Base-by-base conservation (phyloP, 2,888 invertebrate genomes). In the Perdita meconis region DNA sequence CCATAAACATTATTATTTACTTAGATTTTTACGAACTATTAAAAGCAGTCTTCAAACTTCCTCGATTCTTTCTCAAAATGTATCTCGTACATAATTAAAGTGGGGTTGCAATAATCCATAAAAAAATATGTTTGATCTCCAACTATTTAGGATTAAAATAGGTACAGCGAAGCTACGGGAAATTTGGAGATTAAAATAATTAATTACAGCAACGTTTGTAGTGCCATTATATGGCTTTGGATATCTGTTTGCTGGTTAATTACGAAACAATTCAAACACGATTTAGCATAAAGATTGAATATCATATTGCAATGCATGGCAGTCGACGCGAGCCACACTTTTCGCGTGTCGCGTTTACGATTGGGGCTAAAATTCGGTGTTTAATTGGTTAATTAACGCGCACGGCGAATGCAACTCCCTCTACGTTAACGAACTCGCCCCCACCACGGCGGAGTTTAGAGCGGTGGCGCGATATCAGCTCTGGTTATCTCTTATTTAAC, bases 401-500 rank as follows among this genome's bases (percentile, higher is more conserved):
- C 34, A 19, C 22, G 44, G 57, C 19, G 24, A 42, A 1, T 26
- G 47, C 12, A 16, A 24, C 51, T 50, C 34, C 51, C 38, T 57
- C 44, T 56, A 51, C 82, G 67, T 79, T 84, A 85, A 80, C 80
- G 74, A 78, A 80, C 72, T 77, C 71, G 77, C 84, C 73, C 65
- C 56, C 64, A 68, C 50, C 38, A 38, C 60, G 44, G 63, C 53
- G 74, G 75, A 66, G 56, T 70, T 60, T 55, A 40, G 61, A 79
- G 75, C 50, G 53, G 60, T 22, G 69, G 51, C 53, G 75, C 63
- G 83, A 82, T 88, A 88, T 85, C 89, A 80, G 82, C 78, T 82
- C 81, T 81, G 47, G 86, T 90, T 91, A 91, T 91, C 90, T 89
- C 86, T 86, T 88, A 88, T 89, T 90, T 90, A 90, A 88, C 91